Percentiles rank a stretch among this genome's conserved stretches.
Conservation (phyloP, 2,888 invertebrate genomes). For the Epiblema foenella region DNA sequence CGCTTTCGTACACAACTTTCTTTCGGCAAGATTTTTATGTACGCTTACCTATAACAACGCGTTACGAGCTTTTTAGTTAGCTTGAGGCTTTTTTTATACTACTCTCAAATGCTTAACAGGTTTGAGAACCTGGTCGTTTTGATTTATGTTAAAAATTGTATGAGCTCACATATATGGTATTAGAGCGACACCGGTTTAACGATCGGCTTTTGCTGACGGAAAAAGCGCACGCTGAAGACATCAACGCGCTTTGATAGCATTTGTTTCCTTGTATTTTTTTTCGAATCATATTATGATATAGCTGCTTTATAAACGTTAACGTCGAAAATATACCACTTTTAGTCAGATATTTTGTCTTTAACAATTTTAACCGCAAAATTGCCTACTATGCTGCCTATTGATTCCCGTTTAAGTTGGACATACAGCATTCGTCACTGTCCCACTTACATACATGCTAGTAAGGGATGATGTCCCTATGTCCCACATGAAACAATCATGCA, state of each 20-base stretch:
- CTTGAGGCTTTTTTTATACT: background rate
- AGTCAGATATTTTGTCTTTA: background rate
- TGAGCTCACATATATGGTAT: background rate
- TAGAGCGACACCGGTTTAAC: conserved; percentile 21
- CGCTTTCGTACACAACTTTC: conserved; percentile 81
- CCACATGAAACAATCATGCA: too few species aligned
- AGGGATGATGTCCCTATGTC: too few species aligned
- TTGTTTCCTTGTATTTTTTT: conserved; percentile 44
- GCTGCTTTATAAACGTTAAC: background rate
- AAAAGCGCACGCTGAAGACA: conserved; percentile 67
- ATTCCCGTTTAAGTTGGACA: too few species aligned
- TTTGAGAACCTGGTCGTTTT: conserved; percentile 8
- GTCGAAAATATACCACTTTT: background rate
- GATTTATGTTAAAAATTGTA: background rate
- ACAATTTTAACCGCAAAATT: background rate
- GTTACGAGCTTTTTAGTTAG: conserved; percentile 14
- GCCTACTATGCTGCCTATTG: background rate
- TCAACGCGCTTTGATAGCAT: conserved; percentile 71
- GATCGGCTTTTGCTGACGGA: conserved; percentile 46
- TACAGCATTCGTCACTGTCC: too few species aligned
- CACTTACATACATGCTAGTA: too few species aligned
- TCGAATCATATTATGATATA: background rate
- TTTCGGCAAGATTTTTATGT: conserved; percentile 60
- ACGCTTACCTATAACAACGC: conserved; percentile 19
- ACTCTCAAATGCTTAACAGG: background rate